A percentile compares a stretch with the other conserved stretches of the same genome.
These are phyloP conservation scores for Lasioglossum calceatum DNA, from an alignment of 2,888 invertebrate genomes.

Conservation along the genomic window DNA sequence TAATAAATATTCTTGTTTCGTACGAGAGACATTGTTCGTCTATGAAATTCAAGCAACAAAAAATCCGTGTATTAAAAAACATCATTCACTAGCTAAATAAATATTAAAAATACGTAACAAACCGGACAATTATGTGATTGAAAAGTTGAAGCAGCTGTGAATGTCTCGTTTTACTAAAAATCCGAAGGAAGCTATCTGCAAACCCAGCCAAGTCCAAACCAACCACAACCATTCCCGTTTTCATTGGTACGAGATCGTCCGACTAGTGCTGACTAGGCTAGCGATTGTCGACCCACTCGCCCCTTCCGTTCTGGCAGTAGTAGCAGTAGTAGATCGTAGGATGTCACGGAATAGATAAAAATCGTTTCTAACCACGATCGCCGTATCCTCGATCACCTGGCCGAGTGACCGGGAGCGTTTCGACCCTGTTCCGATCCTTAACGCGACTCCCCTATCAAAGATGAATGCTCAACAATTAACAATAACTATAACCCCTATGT, in stretches of 20 bases:
- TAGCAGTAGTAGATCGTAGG: slow-evolving; percentile 61
- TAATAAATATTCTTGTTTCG: too few relatives aligned
- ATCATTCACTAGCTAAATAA: too few relatives aligned
- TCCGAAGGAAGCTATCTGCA: neutral
- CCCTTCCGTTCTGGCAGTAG: slow-evolving; percentile 75
- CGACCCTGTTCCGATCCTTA: neutral
- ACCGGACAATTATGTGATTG: too few relatives aligned
- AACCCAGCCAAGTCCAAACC: neutral
- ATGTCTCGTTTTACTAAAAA: too few relatives aligned
- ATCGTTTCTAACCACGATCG: slow-evolving; percentile 24
- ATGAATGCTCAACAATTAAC: too few relatives aligned
- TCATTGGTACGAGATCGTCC: slow-evolving; percentile 37
- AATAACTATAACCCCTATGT: too few relatives aligned
- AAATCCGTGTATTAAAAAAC: too few relatives aligned
- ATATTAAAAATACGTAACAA: too few relatives aligned
- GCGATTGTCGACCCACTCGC: slow-evolving; percentile 64
- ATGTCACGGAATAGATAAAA: slow-evolving; percentile 49
- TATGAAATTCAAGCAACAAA: too few relatives aligned
- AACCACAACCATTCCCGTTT: slow-evolving; percentile 1
- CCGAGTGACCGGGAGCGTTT: neutral
- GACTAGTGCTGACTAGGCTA: slow-evolving; percentile 68
- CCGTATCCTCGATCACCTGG: neutral
- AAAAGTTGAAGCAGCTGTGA: too few relatives aligned
- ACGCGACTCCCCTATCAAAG: neutral
- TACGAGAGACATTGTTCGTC: too few relatives aligned